Evolutionary conservation across 2,113 vertebrate genomes (phyloP).

Genomic region (Ictalurus furcatus): DNA sequence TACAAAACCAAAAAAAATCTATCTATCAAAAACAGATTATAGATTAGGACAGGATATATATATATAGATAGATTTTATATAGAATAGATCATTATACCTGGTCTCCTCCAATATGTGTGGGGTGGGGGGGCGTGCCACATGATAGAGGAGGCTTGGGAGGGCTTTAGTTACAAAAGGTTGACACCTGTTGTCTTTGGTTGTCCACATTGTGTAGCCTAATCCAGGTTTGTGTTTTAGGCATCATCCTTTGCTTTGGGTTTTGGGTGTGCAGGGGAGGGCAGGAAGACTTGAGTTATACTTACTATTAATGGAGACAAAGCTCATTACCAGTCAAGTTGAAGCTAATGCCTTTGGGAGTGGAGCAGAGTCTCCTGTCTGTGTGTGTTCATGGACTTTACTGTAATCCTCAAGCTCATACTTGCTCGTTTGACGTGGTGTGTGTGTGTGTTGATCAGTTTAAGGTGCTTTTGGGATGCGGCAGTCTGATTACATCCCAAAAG

Average conservation of each 20-base stretch:
- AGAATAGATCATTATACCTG: too few relatives aligned
- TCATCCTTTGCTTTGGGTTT: conserved; percentile 30
- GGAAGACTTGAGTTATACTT: conserved; percentile 53
- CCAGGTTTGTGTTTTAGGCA: conserved; percentile 39
- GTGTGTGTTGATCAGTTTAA: not conserved
- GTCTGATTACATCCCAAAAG: not conserved
- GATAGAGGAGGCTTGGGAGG: too few relatives aligned
- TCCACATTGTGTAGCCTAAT: conserved; percentile 1
- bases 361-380: conserved; percentile 15
- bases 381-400: conserved; percentile 15
- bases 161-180: too few relatives aligned
- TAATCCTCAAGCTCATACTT: not conserved
- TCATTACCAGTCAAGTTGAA: conserved; percentile 52
- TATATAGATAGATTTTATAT: too few relatives aligned
- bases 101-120: too few relatives aligned
- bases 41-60: too few relatives aligned
- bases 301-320: conserved; percentile 61
- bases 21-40: too few relatives aligned
- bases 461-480: not conserved
- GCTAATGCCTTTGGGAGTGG: conserved; percentile 2
- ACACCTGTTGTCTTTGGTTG: too few relatives aligned
- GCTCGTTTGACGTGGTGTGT: not conserved
- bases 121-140: too few relatives aligned
- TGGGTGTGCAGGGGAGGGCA: conserved; percentile 4
- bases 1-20: too few relatives aligned